Conservation (phyloP, 1,140 invertebrate species). For the Dendroctonus valens region DNA sequence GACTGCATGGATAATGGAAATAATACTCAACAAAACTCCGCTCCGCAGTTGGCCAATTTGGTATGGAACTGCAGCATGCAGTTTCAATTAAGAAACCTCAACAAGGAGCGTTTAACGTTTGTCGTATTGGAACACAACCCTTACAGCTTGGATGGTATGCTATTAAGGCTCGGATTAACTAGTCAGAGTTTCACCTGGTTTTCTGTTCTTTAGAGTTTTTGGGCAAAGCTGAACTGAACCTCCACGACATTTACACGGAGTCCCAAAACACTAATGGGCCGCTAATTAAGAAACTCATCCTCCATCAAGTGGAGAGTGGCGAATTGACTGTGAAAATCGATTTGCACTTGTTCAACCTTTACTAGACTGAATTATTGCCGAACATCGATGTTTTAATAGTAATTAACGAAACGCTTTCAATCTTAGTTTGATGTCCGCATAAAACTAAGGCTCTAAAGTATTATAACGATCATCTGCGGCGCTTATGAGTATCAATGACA, state of each 20-base stretch:
- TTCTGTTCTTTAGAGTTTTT: conserved; percentile 64
- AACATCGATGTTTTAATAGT: too few relatives aligned
- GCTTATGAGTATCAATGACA: too few relatives aligned
- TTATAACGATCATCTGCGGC: too few relatives aligned
- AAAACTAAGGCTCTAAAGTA: too few relatives aligned
- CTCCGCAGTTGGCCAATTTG: conserved; percentile 46
- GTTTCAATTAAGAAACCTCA: conserved; percentile 72
- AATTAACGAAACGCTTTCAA: too few relatives aligned
- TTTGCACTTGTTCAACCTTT: conserved; percentile 64
- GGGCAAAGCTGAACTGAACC: conserved; percentile 71
- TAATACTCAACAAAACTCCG: conserved; percentile 40
- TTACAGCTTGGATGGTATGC: conserved; percentile 74
- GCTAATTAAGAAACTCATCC: conserved; percentile 64
- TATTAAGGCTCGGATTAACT: neutral
- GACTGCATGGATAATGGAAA: conserved; percentile 53
- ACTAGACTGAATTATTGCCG: too few relatives aligned
- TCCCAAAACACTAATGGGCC: conserved; percentile 64
- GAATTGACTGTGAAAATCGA: conserved; percentile 73
- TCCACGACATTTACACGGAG: conserved; percentile 66
- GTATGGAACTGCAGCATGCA: conserved; percentile 84
- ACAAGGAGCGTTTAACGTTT: conserved; percentile 73
- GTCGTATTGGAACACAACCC: conserved; percentile 77
- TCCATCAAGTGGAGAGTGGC: conserved; percentile 72
- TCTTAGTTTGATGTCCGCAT: too few relatives aligned
- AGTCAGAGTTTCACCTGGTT: neutral